Evolutionary conservation across 2,113 vertebrate genomes (phyloP).

Genomic region (Seriola rivoliana): DNA sequence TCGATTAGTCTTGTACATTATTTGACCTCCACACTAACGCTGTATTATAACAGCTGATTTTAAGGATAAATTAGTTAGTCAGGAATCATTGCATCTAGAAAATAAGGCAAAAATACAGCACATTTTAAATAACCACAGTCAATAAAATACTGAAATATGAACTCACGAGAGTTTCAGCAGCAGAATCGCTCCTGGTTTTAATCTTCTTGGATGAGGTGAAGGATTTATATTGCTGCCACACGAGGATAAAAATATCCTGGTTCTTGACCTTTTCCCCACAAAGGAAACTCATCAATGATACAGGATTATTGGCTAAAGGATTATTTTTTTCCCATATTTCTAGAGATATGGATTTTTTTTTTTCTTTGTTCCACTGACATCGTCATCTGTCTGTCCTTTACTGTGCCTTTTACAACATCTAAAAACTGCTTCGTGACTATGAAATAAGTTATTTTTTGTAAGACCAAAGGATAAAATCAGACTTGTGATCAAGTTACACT

Average conservation of each 20-base stretch:
- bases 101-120: background rate
- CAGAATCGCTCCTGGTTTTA: slow-evolving; percentile 13
- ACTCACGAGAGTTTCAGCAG: background rate
- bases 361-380: background rate
- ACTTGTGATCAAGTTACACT: background rate
- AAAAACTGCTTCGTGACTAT: background rate
- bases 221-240: slow-evolving; percentile 32
- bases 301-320: slow-evolving; percentile 33
- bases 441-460: background rate
- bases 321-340: slow-evolving; percentile 21
- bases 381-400: background rate
- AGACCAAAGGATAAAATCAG: background rate
- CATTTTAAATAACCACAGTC: background rate
- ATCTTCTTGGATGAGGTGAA: slow-evolving; percentile 38
- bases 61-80: background rate
- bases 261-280: slow-evolving; percentile 27
- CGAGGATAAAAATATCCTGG: slow-evolving; percentile 40
- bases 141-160: slow-evolving; percentile 24
- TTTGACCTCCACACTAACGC: background rate
- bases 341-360: slow-evolving; percentile 11
- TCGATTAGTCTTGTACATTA: background rate
- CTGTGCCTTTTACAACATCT: background rate
- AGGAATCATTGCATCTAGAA: background rate
- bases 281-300: slow-evolving; percentile 44
- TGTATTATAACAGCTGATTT: background rate